Evolutionary conservation across 2,888 invertebrate genomes (phyloP).

Genomic region (Siphonodentalium dalli): DNA sequence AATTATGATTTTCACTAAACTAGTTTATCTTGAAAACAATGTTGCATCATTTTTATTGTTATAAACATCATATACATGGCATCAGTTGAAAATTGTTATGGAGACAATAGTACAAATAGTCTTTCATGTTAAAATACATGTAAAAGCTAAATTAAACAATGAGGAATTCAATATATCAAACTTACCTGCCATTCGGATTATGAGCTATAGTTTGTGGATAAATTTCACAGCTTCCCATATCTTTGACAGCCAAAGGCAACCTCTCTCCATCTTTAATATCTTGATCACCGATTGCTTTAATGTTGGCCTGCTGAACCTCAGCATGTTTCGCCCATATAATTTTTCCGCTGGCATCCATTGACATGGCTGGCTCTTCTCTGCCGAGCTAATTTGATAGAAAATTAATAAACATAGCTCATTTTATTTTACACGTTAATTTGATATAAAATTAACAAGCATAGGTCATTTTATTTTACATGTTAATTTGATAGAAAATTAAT

Average conservation of each 20-base stretch:
- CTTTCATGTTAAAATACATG: no score
- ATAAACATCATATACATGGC: no score
- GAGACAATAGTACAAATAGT: no score
- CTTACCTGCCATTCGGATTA: slow-evolving; percentile 91
- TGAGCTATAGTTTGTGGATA: slow-evolving; percentile 98
- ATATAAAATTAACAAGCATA: not conserved
- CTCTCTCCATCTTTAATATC: slow-evolving; percentile 88
- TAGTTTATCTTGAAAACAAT: no score
- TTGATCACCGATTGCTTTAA: slow-evolving; percentile 74
- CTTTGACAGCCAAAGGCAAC: slow-evolving; percentile 92
- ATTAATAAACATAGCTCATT: no score
- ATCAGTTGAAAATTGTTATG: no score
- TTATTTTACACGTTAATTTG: not conserved
- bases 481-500: no score
- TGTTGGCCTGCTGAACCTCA: slow-evolving; percentile 95
- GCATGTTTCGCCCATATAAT: slow-evolving; percentile 99
- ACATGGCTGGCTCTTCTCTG: slow-evolving; percentile 97
- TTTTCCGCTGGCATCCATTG: slow-evolving; percentile 98
- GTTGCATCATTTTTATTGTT: no score
- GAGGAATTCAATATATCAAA: no score
- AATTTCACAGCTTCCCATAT: slow-evolving; percentile 99
- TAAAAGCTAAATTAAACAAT: no score
- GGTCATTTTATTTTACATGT: not conserved
- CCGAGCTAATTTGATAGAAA: slow-evolving; percentile 75
- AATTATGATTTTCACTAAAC: no score